phyloP scores from a whole-genome alignment of 2,797 vertebrate genomes.

The Rachycentron canadum region DNA sequence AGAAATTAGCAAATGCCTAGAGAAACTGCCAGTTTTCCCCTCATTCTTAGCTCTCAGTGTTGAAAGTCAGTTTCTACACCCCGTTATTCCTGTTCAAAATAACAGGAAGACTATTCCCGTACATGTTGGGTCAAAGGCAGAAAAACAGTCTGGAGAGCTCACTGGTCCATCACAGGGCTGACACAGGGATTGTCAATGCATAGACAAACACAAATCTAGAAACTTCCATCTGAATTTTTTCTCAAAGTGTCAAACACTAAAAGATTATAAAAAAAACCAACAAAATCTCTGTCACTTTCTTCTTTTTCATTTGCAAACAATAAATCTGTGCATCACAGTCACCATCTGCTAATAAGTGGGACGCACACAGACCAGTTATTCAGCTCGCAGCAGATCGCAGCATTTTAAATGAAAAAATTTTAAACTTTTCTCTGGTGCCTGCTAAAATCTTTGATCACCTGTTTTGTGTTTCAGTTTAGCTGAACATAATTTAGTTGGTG shows the following conservation, averaged over 20 bases:
- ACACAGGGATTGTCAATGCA: not conserved
- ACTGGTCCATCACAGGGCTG: slow-evolving; percentile 11
- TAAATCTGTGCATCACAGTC: slow-evolving; percentile 1
- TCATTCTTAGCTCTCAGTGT: not conserved
- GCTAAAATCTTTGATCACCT: not conserved
- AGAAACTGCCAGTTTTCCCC: slow-evolving; percentile 17
- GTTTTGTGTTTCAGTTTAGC: not conserved
- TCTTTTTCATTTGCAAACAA: slow-evolving; percentile 10
- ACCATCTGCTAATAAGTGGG: not conserved
- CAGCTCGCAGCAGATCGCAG: not conserved
- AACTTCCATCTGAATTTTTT: not conserved
- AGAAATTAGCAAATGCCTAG: slow-evolving; percentile 13
- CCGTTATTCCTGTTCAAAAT: slow-evolving; percentile 37
- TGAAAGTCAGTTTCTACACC: slow-evolving; percentile 8
- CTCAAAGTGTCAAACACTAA: not conserved
- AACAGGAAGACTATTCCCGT: slow-evolving; percentile 24
- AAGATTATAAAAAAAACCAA: not conserved
- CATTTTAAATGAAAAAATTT: slow-evolving; percentile 1
- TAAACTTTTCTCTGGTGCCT: not conserved
- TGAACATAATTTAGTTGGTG: slow-evolving; percentile 1
- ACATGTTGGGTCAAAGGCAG: slow-evolving; percentile 25
- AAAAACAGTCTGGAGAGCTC: slow-evolving; percentile 33
- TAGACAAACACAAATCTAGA: slow-evolving; percentile 12
- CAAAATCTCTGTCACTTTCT: not conserved
- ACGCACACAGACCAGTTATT: not conserved